Evolutionary conservation across 1,140 invertebrate species (phyloP), one percentile per base, ranked within the genome.

Genomic region (Chelonus insularis): DNA sequence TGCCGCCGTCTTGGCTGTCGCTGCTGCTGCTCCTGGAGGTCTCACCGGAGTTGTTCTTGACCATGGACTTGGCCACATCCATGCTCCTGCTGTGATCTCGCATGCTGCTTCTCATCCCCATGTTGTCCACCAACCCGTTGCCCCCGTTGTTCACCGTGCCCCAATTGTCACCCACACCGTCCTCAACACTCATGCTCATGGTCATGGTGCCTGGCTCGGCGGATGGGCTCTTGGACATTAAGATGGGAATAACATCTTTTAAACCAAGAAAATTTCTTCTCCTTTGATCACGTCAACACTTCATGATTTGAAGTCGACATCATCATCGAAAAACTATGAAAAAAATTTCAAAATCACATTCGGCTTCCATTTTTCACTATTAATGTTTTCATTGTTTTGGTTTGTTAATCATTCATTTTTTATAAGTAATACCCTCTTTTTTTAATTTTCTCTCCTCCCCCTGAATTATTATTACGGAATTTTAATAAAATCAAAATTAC

Each of bases 151-250:
- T 18, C 76, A 74, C 57, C 36, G 47, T 12, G 37, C 67, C 1
- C 70, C 78, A 39, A 73, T 80, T 60, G 72, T 80, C 60, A 79
- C 78, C 73, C 76, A 64, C 50, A 85, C 79, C 62, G 61, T 83
- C 65, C 57, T 84, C 70, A 74, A 52, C 77, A 9, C 29, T 37
- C 65, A 9, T 78, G 32, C 77, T 68, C 57, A 39, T 78, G 69
- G 54, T 75, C 77, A 55, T 73, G 74, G 64, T 55, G 64, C 47
- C 52, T 70, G 59, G 12, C 65, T 73, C 52, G 71, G 75, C 67
- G 68, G 70, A 75, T 54, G 76, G 73, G 70, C 71, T 58, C 50
- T 84, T 77, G 60, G 55, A 81, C 68, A 59, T 18, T 60, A 54
- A 45, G 41, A 16, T 14, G 6, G 9, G n/a, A 6, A 16, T 18